Evolutionary conservation across 1,140 invertebrate genomes (phyloP).

Genomic region (Hypothenemus hampei): DNA sequence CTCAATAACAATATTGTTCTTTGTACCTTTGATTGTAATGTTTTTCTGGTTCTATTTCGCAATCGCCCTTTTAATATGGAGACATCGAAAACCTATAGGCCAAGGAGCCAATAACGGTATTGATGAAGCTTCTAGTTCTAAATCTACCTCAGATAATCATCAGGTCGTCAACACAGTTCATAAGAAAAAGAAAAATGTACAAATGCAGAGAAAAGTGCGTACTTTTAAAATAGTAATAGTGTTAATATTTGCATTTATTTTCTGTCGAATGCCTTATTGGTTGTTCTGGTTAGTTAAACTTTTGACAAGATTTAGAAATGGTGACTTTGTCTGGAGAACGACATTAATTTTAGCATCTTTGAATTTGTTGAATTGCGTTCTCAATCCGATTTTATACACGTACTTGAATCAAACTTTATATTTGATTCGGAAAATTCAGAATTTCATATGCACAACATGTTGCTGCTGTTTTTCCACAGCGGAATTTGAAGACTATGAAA

Average conservation of each 20-base stretch:
- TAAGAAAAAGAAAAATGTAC: conserved; percentile 27
- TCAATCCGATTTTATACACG: conserved; percentile 56
- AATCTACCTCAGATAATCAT: conserved; percentile 24
- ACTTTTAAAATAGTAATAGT: conserved; percentile 52
- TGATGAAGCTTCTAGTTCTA: conserved; percentile 24
- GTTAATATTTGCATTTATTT: conserved; percentile 50
- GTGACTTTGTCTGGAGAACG: conserved; percentile 44
- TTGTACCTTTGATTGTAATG: conserved; percentile 49
- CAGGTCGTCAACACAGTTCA: conserved; percentile 5
- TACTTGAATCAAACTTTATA: conserved; percentile 51
- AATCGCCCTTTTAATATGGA: conserved; percentile 50
- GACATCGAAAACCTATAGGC: conserved; percentile 38
- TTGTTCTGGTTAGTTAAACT: conserved; percentile 44
- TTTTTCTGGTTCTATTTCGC: conserved; percentile 52
- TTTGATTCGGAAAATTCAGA: conserved; percentile 22
- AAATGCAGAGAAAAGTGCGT: conserved; percentile 47
- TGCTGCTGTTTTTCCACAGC: conserved; percentile 40
- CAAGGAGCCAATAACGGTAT: neutral
- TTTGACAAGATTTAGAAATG: neutral
- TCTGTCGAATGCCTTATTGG: conserved; percentile 49
- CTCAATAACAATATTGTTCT: conserved; percentile 48
- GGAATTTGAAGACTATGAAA: conserved; percentile 41
- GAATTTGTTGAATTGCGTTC: conserved; percentile 48
- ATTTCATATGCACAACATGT: conserved; percentile 34
- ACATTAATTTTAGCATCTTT: conserved; percentile 48